Percentiles rank a stretch among this genome's conserved stretches.
Conservation (phyloP, 2,113 vertebrate genomes). For the Scalopus aquaticus region DNA sequence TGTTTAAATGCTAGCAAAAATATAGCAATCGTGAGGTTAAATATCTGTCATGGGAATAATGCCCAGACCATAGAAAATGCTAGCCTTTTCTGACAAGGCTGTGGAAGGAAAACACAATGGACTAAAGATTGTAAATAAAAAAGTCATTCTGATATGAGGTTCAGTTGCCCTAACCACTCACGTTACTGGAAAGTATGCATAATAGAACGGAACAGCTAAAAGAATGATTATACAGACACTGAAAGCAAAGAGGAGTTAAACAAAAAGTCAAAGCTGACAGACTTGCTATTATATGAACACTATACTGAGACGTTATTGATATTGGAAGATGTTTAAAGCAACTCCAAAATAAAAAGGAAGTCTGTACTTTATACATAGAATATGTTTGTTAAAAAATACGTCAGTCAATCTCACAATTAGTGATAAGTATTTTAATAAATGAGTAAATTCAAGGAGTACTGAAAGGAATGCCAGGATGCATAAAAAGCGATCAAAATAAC, state of each 20-base stretch:
- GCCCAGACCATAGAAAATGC: conserved; percentile 56
- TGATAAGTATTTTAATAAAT: conserved; percentile 58
- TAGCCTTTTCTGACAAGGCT: conserved; percentile 48
- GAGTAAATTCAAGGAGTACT: conserved; percentile 23
- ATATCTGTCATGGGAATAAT: conserved; percentile 52
- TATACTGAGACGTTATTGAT: conserved; percentile 5
- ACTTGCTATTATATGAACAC: not conserved
- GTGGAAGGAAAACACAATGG: conserved; percentile 46
- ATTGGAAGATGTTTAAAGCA: conserved; percentile 44
- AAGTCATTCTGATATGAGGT: conserved; percentile 56
- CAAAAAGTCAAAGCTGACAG: conserved; percentile 27
- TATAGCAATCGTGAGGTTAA: conserved; percentile 44
- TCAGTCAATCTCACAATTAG: not conserved
- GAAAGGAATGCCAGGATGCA: not conserved
- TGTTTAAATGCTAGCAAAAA: conserved; percentile 58
- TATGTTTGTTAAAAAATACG: not conserved
- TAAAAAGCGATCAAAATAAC: conserved; percentile 19
- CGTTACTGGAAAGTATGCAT: conserved; percentile 36
- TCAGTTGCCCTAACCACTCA: conserved; percentile 59
- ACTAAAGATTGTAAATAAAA: conserved; percentile 54
- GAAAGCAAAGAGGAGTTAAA: conserved; percentile 56
- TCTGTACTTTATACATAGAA: not conserved
- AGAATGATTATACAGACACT: not conserved
- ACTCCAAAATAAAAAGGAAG: conserved; percentile 45
- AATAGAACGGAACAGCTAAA: conserved; percentile 41